Evolutionary conservation across 2,113 vertebrate genomes (phyloP).

Genomic region (Rhodinocichla rosea): DNA sequence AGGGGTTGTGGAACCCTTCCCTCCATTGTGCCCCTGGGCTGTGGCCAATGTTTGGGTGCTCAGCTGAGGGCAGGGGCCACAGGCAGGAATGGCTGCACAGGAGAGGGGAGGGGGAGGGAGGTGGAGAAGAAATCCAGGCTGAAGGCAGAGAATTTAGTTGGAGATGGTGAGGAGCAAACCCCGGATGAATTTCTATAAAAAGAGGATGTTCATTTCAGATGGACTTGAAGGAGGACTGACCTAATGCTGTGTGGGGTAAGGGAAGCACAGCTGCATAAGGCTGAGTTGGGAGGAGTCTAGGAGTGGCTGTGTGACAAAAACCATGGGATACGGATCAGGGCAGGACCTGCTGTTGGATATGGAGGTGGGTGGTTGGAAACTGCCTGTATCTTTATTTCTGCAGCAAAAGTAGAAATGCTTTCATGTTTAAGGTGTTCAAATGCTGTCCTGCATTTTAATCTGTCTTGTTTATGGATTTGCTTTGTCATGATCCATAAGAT

Average conservation of each 20-base stretch:
- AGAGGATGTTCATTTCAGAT: not conserved
- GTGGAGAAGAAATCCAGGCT: not conserved
- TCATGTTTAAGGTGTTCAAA: not conserved
- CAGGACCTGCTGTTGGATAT: not conserved
- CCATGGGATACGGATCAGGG: not conserved
- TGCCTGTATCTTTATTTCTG: not conserved
- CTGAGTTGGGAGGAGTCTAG: not conserved
- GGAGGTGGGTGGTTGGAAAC: not conserved
- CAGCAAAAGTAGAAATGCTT: not conserved
- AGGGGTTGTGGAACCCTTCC: not conserved
- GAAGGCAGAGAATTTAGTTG: not conserved
- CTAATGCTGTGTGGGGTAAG: not conserved
- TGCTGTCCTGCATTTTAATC: not conserved
- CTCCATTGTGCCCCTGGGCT: not conserved
- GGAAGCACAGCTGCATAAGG: not conserved
- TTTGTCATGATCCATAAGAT: not conserved
- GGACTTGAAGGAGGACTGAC: not conserved
- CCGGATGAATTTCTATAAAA: not conserved
- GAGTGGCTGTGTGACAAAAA: not conserved
- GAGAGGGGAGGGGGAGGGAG: not conserved
- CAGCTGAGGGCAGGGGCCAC: not conserved
- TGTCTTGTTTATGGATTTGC: not conserved
- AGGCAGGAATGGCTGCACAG: not conserved
- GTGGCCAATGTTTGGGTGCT: not conserved
- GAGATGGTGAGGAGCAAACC: not conserved